Evolutionary conservation across 1,140 invertebrate species (phyloP).

Genomic region (Venturia canescens): DNA sequence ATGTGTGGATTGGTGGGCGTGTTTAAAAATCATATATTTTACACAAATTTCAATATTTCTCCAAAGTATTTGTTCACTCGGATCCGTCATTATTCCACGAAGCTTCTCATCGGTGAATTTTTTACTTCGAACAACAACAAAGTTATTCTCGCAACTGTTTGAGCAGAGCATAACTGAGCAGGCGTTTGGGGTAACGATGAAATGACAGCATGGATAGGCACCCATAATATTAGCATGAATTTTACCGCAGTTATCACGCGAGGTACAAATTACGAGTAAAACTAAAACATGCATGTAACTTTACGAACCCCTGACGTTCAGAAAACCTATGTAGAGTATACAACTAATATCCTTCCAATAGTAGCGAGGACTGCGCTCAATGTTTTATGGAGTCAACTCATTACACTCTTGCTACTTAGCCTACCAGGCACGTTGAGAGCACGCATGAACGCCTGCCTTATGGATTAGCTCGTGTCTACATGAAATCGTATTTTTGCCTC

Average conservation of each 20-base stretch:
- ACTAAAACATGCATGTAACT: slow-evolving; percentile 13
- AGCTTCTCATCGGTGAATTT: background rate
- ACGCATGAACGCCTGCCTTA: background rate
- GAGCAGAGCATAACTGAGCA: background rate
- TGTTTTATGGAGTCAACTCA: slow-evolving; percentile 28
- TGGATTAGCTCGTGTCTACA: background rate
- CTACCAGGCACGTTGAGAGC: background rate
- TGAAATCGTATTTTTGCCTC: background rate
- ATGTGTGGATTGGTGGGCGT: background rate
- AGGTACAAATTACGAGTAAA: slow-evolving; percentile 8
- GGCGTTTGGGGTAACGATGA: background rate
- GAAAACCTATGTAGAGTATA: slow-evolving; percentile 26
- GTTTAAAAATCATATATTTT: background rate
- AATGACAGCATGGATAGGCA: background rate
- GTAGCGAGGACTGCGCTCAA: background rate
- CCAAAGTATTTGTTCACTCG: background rate
- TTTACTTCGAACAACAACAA: background rate
- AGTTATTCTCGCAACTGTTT: background rate
- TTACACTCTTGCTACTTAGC: slow-evolving; percentile 32
- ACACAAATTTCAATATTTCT: background rate
- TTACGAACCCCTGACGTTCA: background rate
- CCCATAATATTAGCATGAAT: background rate
- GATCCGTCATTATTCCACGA: background rate
- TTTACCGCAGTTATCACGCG: background rate
- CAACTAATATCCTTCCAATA: slow-evolving; percentile 19